phyloP scores from a whole-genome alignment of 2,113 vertebrate species.

The Mugil cephalus region DNA sequence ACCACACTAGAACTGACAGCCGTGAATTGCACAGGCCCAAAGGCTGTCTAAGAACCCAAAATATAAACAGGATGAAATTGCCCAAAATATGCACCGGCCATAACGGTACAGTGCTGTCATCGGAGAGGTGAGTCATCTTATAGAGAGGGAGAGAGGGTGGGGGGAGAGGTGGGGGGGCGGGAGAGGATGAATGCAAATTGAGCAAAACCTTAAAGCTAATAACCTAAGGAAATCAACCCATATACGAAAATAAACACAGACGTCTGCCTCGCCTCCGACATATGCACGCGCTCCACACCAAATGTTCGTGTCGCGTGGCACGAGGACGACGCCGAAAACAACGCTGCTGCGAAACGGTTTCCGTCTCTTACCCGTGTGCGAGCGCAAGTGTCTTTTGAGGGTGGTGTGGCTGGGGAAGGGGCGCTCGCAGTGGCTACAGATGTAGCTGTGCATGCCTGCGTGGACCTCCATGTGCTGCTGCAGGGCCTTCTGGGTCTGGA shows the following conservation, averaged over 20 bases:
- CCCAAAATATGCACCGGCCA: conserved; percentile 81
- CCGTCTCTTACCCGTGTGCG: conserved; percentile 90
- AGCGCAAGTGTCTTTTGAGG: conserved; percentile 97
- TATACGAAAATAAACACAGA: conserved; percentile 64
- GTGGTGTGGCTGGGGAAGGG: conserved; percentile 99
- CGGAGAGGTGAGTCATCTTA: conserved; percentile 79
- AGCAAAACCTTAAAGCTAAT: conserved; percentile 66
- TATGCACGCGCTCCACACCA: conserved; percentile 34
- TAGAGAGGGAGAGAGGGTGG: conserved; percentile 54
- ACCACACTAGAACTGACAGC: conserved; percentile 82
- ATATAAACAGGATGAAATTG: conserved; percentile 83
- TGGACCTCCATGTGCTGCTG: conserved; percentile 99
- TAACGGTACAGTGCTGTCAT: conserved; percentile 81
- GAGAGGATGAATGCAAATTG: conserved; percentile 73
- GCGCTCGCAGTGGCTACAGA: conserved; percentile 98
- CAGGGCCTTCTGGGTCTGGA: conserved; percentile 97
- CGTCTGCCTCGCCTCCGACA: conserved; percentile 18
- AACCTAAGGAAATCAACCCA: conserved; percentile 71
- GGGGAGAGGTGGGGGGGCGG: conserved; percentile 33
- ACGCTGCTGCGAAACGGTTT: conserved; percentile 14
- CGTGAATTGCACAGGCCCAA: conserved; percentile 78
- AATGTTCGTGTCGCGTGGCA: conserved; percentile 6
- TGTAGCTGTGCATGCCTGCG: conserved; percentile 97
- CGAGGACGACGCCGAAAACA: conserved; percentile 11
- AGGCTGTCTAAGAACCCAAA: conserved; percentile 80